A percentile compares a stretch with the other conserved stretches of the same genome.
phyloP scores from a whole-genome alignment of 92 coral and sea anemone genomes.

The Bergia sp. region DNA sequence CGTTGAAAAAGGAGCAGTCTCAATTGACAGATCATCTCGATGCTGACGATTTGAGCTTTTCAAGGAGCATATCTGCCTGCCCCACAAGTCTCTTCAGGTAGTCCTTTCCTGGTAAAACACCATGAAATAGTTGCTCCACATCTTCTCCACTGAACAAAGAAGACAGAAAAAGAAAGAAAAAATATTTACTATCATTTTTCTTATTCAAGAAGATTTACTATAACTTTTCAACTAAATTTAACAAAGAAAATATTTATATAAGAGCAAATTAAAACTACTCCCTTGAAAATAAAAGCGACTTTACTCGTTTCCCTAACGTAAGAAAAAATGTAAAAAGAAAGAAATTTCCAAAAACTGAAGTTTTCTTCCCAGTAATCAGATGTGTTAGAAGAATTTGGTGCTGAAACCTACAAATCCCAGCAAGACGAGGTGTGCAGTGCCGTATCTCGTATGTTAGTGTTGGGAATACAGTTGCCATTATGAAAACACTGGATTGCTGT shows the following conservation, averaged over 20 bases:
- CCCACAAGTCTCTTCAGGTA: slow-evolving; percentile 60
- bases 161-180: neutral
- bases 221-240: neutral
- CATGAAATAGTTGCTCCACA: slow-evolving; percentile 40
- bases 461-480: no score
- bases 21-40: neutral
- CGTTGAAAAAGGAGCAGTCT: neutral
- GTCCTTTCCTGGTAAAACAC: slow-evolving; percentile 45
- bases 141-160: slow-evolving; percentile 41
- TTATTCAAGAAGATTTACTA: neutral
- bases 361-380: no score
- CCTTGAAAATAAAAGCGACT: no score
- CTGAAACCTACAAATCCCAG: no score
- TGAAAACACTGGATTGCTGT: no score
- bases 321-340: no score
- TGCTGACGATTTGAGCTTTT: neutral
- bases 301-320: no score
- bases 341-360: no score
- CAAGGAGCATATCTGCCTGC: slow-evolving; percentile 39
- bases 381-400: no score
- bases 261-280: no score
- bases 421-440: no score
- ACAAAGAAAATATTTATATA: neutral
- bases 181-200: neutral
- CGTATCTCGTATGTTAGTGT: no score